These are phyloP conservation scores for Lydus trimaculatus DNA, from an alignment of 2,888 invertebrate genomes.

Conservation along the genomic window DNA sequence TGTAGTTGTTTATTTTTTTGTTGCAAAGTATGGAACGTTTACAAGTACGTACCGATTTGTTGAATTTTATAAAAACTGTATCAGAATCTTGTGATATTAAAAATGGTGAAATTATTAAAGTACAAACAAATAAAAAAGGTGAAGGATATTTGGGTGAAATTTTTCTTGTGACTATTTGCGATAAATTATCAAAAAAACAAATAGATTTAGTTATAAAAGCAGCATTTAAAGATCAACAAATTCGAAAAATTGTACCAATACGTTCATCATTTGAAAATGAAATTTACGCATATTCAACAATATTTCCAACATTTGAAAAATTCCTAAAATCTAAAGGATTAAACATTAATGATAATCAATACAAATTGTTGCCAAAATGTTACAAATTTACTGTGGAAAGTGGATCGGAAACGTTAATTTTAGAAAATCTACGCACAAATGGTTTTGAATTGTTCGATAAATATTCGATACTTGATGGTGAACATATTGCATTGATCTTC, in stretches of 20 bases:
- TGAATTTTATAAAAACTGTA: not conserved
- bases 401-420: conserved; percentile 1
- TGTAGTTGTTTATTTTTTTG: too few species aligned
- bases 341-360: not conserved
- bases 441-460: conserved; percentile 22
- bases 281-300: conserved; percentile 21
- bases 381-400: not conserved
- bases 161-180: conserved; percentile 9
- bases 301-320: conserved; percentile 20
- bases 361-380: conserved; percentile 20
- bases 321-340: conserved; percentile 17
- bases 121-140: conserved; percentile 19
- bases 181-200: conserved; percentile 2
- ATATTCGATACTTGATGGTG: conserved; percentile 29
- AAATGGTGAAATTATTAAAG: conserved; percentile 10
- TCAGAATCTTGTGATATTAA: not conserved
- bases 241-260: conserved; percentile 19
- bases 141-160: conserved; percentile 22
- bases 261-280: conserved; percentile 26
- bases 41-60: not conserved
- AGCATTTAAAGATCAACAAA: conserved; percentile 11
- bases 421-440: conserved; percentile 19
- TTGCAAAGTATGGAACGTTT: not conserved
- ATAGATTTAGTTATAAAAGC: conserved; percentile 22
- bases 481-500: conserved; percentile 37